Percentiles rank a stretch among this genome's conserved stretches.
Evolutionary conservation across 2,888 invertebrate species (phyloP).

Genomic region (Cabera pusaria): DNA sequence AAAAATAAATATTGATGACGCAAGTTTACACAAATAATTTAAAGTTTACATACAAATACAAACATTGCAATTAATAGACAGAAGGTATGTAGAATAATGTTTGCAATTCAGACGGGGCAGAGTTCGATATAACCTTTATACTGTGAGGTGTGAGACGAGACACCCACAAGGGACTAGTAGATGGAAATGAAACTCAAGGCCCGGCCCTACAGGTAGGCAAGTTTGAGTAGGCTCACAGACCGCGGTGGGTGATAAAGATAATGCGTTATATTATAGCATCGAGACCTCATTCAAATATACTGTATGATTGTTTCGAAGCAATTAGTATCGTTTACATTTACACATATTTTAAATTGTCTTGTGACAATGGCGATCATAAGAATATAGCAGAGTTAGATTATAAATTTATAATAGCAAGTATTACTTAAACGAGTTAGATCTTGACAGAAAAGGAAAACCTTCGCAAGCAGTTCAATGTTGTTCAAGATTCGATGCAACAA

Average conservation of each 20-base stretch:
- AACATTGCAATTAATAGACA: slow-evolving; percentile 45
- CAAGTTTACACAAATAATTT: slow-evolving; percentile 38
- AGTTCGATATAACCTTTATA: slow-evolving; percentile 49
- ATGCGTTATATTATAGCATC: slow-evolving; percentile 39
- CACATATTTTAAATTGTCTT: slow-evolving; percentile 2
- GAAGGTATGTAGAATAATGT: slow-evolving; percentile 23
- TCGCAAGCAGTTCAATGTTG: not conserved
- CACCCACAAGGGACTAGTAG: slow-evolving; percentile 45
- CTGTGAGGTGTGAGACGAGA: slow-evolving; percentile 39
- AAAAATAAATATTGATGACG: slow-evolving; percentile 45
- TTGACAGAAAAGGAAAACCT: slow-evolving; percentile 4
- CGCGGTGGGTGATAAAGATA: slow-evolving; percentile 50
- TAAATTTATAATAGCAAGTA: not conserved
- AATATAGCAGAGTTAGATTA: not conserved
- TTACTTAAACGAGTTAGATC: too few relatives aligned
- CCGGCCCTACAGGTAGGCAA: slow-evolving; percentile 50
- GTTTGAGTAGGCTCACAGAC: slow-evolving; percentile 54
- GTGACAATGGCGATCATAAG: not conserved
- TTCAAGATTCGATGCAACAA: too few relatives aligned
- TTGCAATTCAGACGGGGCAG: slow-evolving; percentile 38
- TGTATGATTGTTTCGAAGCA: slow-evolving; percentile 29
- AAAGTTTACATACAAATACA: slow-evolving; percentile 35
- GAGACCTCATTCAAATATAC: slow-evolving; percentile 40
- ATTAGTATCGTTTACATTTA: slow-evolving; percentile 27
- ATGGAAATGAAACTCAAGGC: slow-evolving; percentile 37